Conservation (phyloP, 2,797 vertebrate genomes). For the Hydrophis major region DNA sequence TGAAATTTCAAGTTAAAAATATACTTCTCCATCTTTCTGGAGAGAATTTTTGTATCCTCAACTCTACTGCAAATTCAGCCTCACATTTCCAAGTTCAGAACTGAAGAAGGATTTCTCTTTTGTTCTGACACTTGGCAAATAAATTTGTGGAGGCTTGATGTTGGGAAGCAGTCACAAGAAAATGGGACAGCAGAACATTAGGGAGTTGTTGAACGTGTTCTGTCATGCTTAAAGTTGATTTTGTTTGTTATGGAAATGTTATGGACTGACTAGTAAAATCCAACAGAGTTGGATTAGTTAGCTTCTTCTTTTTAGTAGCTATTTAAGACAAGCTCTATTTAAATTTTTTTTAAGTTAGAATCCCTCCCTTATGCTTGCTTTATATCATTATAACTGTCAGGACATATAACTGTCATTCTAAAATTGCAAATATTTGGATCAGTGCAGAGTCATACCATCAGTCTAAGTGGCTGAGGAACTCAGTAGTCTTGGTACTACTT, state of each 20-base stretch:
- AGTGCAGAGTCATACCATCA: neutral
- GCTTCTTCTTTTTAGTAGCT: conserved; percentile 45
- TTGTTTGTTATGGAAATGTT: conserved; percentile 23
- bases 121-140: neutral
- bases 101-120: neutral
- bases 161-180: conserved; percentile 12
- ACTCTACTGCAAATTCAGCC: neutral
- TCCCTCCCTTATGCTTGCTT: neutral
- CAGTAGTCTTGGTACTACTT: neutral
- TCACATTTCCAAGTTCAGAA: neutral
- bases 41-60: neutral
- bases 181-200: conserved; percentile 11
- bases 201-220: conserved; percentile 16
- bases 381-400: neutral
- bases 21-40: neutral
- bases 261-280: conserved; percentile 27
- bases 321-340: conserved; percentile 9
- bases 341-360: conserved; percentile 5
- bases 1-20: neutral
- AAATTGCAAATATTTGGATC: neutral
- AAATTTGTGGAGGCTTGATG: conserved; percentile 5
- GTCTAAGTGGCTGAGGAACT: neutral
- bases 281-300: conserved; percentile 39
- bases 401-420: conserved; percentile 11
- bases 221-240: conserved; percentile 46